phyloP scores from a whole-genome alignment of 2,888 invertebrate species.

The Sipha maydis region DNA sequence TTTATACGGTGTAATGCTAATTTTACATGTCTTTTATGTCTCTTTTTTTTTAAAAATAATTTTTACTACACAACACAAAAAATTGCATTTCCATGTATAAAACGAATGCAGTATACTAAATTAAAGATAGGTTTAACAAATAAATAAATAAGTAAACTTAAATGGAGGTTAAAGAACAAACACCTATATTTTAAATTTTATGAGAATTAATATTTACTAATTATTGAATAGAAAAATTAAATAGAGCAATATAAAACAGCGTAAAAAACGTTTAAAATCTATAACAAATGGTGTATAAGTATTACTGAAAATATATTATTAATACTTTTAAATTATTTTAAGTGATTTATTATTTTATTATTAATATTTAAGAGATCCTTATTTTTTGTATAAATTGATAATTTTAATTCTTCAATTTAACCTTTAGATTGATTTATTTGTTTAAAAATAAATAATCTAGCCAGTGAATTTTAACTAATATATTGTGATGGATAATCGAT shows the following conservation, averaged over 20 bases:
- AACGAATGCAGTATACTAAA: neutral
- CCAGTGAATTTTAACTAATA: neutral
- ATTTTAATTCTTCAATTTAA: no score
- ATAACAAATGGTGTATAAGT: neutral
- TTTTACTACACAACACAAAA: neutral
- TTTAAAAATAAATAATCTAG: neutral
- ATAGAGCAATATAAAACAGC: no score
- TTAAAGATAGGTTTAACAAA: no score
- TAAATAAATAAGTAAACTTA: no score
- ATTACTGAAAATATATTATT: no score
- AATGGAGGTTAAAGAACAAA: neutral
- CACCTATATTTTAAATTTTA: neutral
- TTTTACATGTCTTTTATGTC: slow-evolving; percentile 26
- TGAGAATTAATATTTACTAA: neutral
- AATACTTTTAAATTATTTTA: neutral
- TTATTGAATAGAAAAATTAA: no score
- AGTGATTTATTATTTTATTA: neutral
- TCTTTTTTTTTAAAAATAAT: neutral
- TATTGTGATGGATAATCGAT: neutral
- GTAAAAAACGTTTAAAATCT: no score
- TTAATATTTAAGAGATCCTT: neutral
- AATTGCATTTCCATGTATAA: neutral
- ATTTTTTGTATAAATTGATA: no score
- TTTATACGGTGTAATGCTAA: slow-evolving; percentile 26
- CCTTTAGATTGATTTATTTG: neutral